Conservation (phyloP, 2,797 vertebrate species). For the Peromyscus eremicus region DNA sequence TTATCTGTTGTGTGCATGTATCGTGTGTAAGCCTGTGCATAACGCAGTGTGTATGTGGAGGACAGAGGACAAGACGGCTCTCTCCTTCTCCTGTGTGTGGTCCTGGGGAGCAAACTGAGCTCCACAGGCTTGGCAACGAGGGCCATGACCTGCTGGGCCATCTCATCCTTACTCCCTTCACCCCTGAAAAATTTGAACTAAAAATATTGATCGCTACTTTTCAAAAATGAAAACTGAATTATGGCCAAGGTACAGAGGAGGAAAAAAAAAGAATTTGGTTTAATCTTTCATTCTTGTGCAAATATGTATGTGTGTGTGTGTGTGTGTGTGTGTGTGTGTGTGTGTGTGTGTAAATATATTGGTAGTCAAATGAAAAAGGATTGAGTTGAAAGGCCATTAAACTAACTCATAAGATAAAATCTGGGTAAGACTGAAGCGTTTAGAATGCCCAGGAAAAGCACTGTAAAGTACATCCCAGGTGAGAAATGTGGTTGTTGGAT, state of each 20-base stretch:
- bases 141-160: not conserved
- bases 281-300: not conserved
- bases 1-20: not conserved
- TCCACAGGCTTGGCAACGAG: not conserved
- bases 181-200: not conserved
- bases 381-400: not conserved
- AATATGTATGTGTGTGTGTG: not conserved
- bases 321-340: too few relatives aligned
- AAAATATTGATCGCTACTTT: slow-evolving; percentile 23
- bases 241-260: not conserved
- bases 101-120: not conserved
- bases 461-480: not conserved
- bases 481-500: not conserved
- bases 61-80: not conserved
- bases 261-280: not conserved
- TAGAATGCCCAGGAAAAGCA: not conserved
- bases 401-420: not conserved
- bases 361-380: not conserved
- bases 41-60: not conserved
- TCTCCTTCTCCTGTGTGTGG: not conserved
- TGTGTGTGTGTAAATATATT: not conserved
- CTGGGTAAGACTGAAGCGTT: slow-evolving; percentile 14
- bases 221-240: not conserved
- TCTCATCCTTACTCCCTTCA: not conserved
- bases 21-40: not conserved